phyloP scores from a whole-genome alignment of 2,797 vertebrate genomes.

The Manis javanica region DNA sequence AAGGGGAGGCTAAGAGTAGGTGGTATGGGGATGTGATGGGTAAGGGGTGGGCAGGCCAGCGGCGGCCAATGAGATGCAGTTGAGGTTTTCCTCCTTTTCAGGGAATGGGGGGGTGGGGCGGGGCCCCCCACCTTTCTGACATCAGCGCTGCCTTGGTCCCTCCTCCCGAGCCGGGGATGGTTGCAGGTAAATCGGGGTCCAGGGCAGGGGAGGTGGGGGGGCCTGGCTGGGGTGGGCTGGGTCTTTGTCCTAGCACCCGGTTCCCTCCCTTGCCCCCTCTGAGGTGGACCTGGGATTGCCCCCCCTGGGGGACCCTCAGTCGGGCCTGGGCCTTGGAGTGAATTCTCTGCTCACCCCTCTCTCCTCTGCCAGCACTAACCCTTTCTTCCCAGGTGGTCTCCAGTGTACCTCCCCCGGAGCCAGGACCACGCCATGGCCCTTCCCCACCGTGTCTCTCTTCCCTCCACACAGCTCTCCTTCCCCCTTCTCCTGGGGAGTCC shows the following conservation, averaged over 20 bases:
- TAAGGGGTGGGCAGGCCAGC: slow-evolving; percentile 76
- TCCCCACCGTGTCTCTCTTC: slow-evolving; percentile 74
- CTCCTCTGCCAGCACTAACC: slow-evolving; percentile 81
- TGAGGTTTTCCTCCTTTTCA: slow-evolving; percentile 84
- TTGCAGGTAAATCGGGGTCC: slow-evolving; percentile 80
- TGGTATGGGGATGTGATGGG: slow-evolving; percentile 60
- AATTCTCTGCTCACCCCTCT: slow-evolving; percentile 85
- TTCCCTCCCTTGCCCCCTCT: slow-evolving; percentile 78
- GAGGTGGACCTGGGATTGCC: slow-evolving; percentile 78
- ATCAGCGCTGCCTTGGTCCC: slow-evolving; percentile 80
- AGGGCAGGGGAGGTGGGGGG: slow-evolving; percentile 69
- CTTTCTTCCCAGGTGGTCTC: slow-evolving; percentile 84
- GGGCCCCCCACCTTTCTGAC: slow-evolving; percentile 82
- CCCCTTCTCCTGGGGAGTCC: slow-evolving; percentile 55
- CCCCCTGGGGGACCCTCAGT: slow-evolving; percentile 74
- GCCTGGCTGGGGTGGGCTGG: slow-evolving; percentile 74
- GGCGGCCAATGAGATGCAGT: slow-evolving; percentile 81
- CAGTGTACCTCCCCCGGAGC: slow-evolving; percentile 77
- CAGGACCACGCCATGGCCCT: slow-evolving; percentile 70
- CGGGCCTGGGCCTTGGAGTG: slow-evolving; percentile 81
- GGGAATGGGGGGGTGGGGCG: slow-evolving; percentile 80
- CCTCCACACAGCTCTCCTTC: slow-evolving; percentile 72
- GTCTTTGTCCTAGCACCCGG: slow-evolving; percentile 80
- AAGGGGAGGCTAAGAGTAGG: slow-evolving; percentile 41
- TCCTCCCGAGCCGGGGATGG: slow-evolving; percentile 80